Conservation (phyloP, 2,797 vertebrate genomes). For the Urocyon cinereoargenteus region DNA sequence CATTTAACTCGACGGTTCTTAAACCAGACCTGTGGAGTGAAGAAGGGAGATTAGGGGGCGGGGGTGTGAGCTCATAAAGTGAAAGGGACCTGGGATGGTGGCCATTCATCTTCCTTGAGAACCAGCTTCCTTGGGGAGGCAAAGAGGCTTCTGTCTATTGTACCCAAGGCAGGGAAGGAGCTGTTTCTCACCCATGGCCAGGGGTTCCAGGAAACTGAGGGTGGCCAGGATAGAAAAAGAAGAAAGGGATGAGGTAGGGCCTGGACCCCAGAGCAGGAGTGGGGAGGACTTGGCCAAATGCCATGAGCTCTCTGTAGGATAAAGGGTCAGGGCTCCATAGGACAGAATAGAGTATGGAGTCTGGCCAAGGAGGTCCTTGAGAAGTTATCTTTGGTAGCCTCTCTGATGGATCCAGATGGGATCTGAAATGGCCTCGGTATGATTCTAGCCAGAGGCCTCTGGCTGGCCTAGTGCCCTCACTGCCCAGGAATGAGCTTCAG, state of each 20-base stretch:
- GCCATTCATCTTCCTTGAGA: not conserved
- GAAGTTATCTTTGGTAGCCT: not conserved
- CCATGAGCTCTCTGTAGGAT: not conserved
- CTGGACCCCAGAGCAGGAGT: not conserved
- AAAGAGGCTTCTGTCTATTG: not conserved
- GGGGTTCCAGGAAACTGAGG: not conserved
- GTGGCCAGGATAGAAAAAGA: not conserved
- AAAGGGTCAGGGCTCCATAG: not conserved
- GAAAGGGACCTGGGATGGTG: not conserved
- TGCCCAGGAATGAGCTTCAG: no score
- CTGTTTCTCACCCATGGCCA: not conserved
- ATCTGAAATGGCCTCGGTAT: no score
- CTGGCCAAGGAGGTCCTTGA: not conserved
- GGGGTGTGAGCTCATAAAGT: not conserved
- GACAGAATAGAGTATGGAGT: not conserved
- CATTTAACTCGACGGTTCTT: not conserved
- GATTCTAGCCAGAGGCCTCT: not conserved
- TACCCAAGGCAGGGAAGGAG: not conserved
- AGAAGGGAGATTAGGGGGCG: not conserved
- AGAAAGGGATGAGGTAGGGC: not conserved
- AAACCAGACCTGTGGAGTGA: not conserved
- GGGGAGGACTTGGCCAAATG: fast-evolving
- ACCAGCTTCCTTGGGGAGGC: not conserved
- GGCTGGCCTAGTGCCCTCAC: not conserved
- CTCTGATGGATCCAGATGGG: no score